Evolutionary conservation across 2,113 vertebrate species (phyloP).

Genomic region (Osmerus eperlanus): DNA sequence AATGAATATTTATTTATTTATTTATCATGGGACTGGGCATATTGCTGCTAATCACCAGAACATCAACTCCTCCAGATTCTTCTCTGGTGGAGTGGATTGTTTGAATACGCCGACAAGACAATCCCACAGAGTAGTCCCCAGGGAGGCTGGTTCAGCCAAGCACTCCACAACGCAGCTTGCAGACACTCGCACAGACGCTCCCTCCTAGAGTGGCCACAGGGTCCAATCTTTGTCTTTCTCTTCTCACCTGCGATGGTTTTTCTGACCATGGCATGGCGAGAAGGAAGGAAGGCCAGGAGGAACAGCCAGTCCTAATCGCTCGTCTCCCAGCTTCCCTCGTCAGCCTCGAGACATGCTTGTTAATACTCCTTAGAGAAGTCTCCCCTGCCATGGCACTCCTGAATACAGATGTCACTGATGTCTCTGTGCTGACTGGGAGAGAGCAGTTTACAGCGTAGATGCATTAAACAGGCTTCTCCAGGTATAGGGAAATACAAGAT

Average conservation of each 20-base stretch:
- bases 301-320: conserved; percentile 37
- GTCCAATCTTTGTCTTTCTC: too few relatives aligned
- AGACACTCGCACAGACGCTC: background rate
- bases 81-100: conserved; percentile 40
- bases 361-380: conserved; percentile 65
- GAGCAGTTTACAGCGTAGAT: conserved; percentile 68
- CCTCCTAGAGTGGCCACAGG: too few relatives aligned
- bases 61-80: conserved; percentile 47
- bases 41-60: conserved; percentile 42
- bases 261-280: too few relatives aligned
- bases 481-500: conserved; percentile 56
- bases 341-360: conserved; percentile 57
- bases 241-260: conserved; percentile 28
- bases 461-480: conserved; percentile 54
- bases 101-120: conserved; percentile 42
- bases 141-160: conserved; percentile 23
- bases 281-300: conserved; percentile 23
- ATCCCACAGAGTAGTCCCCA: conserved; percentile 41
- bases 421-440: conserved; percentile 58
- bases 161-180: conserved; percentile 33
- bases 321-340: conserved; percentile 46
- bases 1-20: too few relatives aligned
- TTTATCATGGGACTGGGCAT: conserved; percentile 26
- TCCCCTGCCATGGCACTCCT: conserved; percentile 59
- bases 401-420: conserved; percentile 67